phyloP scores from a whole-genome alignment of 2,113 vertebrate genomes.

The Paralichthys olivaceus region DNA sequence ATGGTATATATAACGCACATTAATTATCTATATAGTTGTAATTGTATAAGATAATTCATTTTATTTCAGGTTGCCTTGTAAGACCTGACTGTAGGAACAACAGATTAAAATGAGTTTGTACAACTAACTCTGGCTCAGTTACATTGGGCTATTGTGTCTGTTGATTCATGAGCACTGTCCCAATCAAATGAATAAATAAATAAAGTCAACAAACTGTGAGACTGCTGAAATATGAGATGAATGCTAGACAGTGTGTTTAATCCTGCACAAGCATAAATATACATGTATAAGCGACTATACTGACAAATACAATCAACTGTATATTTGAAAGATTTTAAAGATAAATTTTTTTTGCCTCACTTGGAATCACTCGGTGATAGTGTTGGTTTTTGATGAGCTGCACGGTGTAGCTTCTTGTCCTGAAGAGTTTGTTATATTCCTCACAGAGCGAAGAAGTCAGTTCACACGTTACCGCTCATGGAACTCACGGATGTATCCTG shows the following conservation, averaged over 20 bases:
- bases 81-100: too few relatives aligned
- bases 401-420: neutral
- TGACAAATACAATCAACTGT: neutral
- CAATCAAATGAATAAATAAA: too few relatives aligned
- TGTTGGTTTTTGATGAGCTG: neutral
- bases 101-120: too few relatives aligned
- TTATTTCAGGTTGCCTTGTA: too few relatives aligned
- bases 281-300: neutral
- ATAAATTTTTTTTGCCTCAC: too few relatives aligned
- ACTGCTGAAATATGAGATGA: neutral
- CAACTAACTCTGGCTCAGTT: too few relatives aligned
- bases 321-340: too few relatives aligned
- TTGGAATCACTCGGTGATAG: neutral
- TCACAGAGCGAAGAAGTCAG: slow-evolving; percentile 72
- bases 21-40: too few relatives aligned
- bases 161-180: too few relatives aligned
- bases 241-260: neutral
- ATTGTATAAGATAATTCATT: too few relatives aligned
- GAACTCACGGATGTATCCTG: slow-evolving; percentile 87
- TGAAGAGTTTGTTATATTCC: neutral
- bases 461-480: slow-evolving; percentile 83
- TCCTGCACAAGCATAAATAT: neutral
- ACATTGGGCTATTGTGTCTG: too few relatives aligned
- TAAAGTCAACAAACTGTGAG: neutral
- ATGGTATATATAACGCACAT: too few relatives aligned